These are phyloP conservation scores for Pyralis farinalis DNA, from an alignment of 2,888 invertebrate genomes.

Conservation along the genomic window DNA sequence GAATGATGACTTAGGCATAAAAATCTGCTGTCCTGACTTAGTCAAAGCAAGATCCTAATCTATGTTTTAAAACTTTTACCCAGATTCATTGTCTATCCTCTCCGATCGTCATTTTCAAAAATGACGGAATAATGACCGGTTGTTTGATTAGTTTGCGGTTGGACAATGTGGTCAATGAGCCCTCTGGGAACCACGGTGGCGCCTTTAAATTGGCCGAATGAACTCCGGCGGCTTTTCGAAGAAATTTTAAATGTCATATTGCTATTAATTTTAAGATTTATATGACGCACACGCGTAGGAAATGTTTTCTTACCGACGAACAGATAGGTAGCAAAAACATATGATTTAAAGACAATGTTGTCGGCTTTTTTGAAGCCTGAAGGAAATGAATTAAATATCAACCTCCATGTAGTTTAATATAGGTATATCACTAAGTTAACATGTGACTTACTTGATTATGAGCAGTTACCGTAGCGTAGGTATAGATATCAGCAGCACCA, in stretches of 20 bases:
- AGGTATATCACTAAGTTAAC: too few relatives aligned
- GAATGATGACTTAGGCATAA: constrained; percentile 11
- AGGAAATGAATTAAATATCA: too few relatives aligned
- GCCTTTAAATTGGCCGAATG: constrained; percentile 57
- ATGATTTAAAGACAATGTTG: too few relatives aligned
- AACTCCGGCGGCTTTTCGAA: constrained; percentile 26
- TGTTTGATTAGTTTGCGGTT: constrained; percentile 76
- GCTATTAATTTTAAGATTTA: constrained; percentile 9
- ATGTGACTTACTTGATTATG: too few relatives aligned
- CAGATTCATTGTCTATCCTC: constrained; percentile 42
- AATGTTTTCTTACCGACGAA: too few relatives aligned
- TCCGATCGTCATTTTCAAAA: constrained; percentile 46
- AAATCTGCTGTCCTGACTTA: constrained; percentile 1
- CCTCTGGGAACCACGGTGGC: constrained; percentile 49
- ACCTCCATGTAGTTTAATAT: too few relatives aligned
- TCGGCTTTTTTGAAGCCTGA: too few relatives aligned
- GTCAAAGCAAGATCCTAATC: constrained; percentile 8
- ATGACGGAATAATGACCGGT: constrained; percentile 68
- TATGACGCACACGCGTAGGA: background rate
- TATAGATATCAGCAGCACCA: too few relatives aligned
- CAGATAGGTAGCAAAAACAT: too few relatives aligned
- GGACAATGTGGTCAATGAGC: constrained; percentile 41
- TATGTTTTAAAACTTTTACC: constrained; percentile 35
- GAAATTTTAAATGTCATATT: constrained; percentile 18
- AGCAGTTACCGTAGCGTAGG: too few relatives aligned